Base-by-base conservation (phyloP, 2,797 vertebrate genomes). In the Cheirogaleus major region DNA sequence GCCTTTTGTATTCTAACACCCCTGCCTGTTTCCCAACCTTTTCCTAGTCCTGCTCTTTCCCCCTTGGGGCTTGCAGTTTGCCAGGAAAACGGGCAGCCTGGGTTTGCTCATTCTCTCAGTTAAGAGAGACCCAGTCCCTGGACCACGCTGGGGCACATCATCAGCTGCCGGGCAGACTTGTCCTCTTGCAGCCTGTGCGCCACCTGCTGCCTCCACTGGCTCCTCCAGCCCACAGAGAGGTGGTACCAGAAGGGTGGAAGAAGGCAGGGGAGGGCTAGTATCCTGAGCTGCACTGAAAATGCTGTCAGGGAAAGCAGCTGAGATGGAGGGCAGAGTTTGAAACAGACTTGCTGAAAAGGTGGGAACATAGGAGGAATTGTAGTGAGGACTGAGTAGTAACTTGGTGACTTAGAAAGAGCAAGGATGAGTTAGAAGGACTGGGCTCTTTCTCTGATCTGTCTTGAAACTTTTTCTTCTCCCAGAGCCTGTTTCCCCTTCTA, bases 101-200 rank as follows among this genome's bases (percentile, higher is more conserved):
- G 30, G 50, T 76, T 76, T 89, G 52, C 48, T 82, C 61, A 25
- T n/a, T 96, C n/a, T 93, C 55, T 80, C 90, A 63, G 18, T 89
- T 93, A 79, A 76, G 92, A 92, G 79, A 25, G n/a, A 78, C 57
- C 92, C 72, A 94, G 45, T 95, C 95, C 38, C 57, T 23, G 0
- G 23, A 52, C 5, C 2, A 43, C 55, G 12, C 63, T 35, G 59
- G 61, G 61, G 80, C 61, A 67, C 89, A 94, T 97, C 95, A 96
- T 84, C 78, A 65, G 50, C 91, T 96, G 72, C 86, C 7, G 7
- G 89, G 94, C 89, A 96, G 91, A 97, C 75, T 73, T 91, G 75
- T 65, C 50, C 3, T 55, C 52, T 63, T 80, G 43, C 27, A 15
- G 43, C 2, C 70, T 75, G 17, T 65, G 65, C 2, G 1, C 93